These are phyloP conservation scores for Diachasma alloeum DNA, from an alignment of 1,140 invertebrate genomes.

Conservation along the genomic window DNA sequence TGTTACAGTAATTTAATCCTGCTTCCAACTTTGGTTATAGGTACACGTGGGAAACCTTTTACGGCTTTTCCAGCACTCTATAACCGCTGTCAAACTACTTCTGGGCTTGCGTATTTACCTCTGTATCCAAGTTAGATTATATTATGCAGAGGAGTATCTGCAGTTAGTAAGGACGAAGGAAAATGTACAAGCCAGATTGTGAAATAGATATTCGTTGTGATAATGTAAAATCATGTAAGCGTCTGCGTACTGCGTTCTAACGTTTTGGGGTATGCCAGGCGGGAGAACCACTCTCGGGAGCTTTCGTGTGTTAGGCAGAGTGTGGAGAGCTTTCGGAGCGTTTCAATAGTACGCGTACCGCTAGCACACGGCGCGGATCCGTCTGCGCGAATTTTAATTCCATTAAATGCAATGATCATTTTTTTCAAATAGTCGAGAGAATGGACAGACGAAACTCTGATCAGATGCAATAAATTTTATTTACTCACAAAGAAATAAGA, in stretches of 20 bases:
- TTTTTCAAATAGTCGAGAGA: too few species aligned
- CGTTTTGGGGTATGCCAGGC: slow-evolving; percentile 8
- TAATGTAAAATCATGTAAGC: slow-evolving; percentile 18
- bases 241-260: slow-evolving; percentile 38
- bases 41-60: not conserved
- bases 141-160: not conserved
- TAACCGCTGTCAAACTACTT: slow-evolving; percentile 10
- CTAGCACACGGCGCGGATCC: slow-evolving; percentile 52
- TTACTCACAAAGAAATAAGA: too few species aligned
- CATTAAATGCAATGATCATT: not conserved
- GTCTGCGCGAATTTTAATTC: not conserved
- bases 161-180: not conserved
- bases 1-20: not conserved
- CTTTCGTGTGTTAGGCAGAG: slow-evolving; percentile 24
- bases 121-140: slow-evolving; percentile 7
- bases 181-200: not conserved
- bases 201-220: not conserved
- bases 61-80: not conserved
- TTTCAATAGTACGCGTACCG: slow-evolving; percentile 50
- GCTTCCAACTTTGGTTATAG: not conserved
- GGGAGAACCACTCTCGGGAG: slow-evolving; percentile 36
- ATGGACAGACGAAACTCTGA: too few species aligned
- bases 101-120: not conserved
- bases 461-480: too few species aligned
- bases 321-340: not conserved